Evolutionary conservation across 2,797 vertebrate genomes (phyloP).

Genomic region (Coracias cyanogaster): DNA sequence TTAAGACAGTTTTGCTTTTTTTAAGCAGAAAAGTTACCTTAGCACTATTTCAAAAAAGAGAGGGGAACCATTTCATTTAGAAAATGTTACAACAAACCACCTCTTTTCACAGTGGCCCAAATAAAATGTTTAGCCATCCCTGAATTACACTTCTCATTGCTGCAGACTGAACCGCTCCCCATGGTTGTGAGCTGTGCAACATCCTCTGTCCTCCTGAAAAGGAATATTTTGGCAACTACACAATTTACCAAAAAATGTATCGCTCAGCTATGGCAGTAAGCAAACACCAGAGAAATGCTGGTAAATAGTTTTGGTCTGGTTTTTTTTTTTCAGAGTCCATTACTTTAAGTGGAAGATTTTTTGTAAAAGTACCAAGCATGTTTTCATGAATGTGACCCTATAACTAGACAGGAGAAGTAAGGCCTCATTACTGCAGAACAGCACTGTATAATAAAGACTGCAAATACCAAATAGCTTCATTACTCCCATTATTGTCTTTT

Average conservation of each 20-base stretch:
- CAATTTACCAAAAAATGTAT: neutral
- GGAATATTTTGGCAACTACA: neutral
- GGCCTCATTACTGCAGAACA: neutral
- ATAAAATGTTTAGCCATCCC: neutral
- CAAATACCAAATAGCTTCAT: slow-evolving; percentile 25
- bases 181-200: neutral
- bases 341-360: neutral
- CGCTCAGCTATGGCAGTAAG: neutral
- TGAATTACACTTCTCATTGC: neutral
- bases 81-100: neutral
- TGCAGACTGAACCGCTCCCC: neutral
- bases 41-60: neutral
- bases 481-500: slow-evolving; percentile 17
- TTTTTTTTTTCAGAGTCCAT: neutral
- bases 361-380: neutral
- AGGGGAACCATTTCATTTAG: neutral
- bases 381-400: neutral
- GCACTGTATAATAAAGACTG: slow-evolving; percentile 11
- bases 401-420: neutral
- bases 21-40: neutral
- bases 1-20: neutral
- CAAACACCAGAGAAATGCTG: neutral
- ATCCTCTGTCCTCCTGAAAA: neutral
- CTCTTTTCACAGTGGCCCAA: neutral
- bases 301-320: neutral